phyloP scores from a whole-genome alignment of 1,140 invertebrate genomes.

The Lasioglossum albipes region DNA sequence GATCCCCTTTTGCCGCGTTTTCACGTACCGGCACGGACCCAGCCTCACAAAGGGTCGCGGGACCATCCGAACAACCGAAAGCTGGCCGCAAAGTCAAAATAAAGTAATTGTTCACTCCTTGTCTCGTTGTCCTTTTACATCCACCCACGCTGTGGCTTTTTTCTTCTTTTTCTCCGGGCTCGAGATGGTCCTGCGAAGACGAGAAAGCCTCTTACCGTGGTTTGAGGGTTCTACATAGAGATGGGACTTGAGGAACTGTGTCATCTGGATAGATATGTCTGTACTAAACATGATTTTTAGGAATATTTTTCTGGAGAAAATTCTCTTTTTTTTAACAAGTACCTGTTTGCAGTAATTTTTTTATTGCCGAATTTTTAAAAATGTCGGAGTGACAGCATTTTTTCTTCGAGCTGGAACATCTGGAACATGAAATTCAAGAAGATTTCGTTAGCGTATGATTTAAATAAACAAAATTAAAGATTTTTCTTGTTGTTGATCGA shows the following conservation, averaged over 20 bases:
- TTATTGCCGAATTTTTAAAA: no score
- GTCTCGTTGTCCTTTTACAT: slow-evolving; percentile 22
- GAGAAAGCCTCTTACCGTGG: background rate
- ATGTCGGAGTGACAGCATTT: no score
- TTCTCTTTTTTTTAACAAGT: no score
- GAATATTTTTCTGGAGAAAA: no score
- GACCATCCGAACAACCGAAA: slow-evolving; percentile 24
- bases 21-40: slow-evolving; percentile 27
- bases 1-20: slow-evolving; percentile 40
- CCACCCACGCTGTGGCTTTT: background rate
- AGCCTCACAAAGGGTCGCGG: slow-evolving; percentile 35
- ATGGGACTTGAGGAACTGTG: background rate
- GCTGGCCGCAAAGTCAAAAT: slow-evolving; percentile 69
- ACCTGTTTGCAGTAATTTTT: no score
- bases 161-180: background rate
- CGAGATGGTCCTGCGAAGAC: background rate
- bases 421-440: no score
- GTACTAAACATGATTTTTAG: no score
- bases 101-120: slow-evolving; percentile 66
- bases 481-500: no score
- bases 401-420: no score
- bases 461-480: no score
- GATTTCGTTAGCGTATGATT: no score
- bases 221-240: background rate
- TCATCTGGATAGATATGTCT: background rate